Percentiles rank a stretch among this genome's conserved stretches.
Evolutionary conservation across 2,113 vertebrate genomes (phyloP).

Genomic region (Geococcyx californianus): DNA sequence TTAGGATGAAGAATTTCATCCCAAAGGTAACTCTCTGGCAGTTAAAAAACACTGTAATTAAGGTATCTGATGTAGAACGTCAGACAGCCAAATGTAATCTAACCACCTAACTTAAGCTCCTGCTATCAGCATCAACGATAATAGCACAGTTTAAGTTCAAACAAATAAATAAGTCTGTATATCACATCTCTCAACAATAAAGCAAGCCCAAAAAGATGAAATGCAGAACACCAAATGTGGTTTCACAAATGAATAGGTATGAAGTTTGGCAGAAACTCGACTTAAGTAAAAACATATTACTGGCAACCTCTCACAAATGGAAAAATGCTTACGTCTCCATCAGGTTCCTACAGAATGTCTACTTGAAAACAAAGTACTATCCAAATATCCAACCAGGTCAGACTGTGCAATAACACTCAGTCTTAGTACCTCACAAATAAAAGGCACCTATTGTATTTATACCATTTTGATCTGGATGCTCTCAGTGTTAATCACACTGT

Average conservation of each 20-base stretch:
- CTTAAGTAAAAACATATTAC: conserved; percentile 38
- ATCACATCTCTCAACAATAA: not conserved
- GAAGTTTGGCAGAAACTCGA: conserved; percentile 30
- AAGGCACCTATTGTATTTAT: not conserved
- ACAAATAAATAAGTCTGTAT: not conserved
- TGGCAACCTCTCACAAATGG: not conserved
- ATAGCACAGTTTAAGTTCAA: not conserved
- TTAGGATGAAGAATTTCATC: not conserved
- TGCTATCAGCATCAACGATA: not conserved
- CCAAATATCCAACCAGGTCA: not conserved
- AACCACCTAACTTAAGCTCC: not conserved
- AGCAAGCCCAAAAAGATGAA: not conserved
- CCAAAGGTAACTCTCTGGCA: not conserved
- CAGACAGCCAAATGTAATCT: not conserved
- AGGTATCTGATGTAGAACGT: not conserved
- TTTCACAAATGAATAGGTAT: conserved; percentile 30
- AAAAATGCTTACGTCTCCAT: conserved; percentile 35
- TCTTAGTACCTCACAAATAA: not conserved
- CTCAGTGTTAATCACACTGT: not conserved
- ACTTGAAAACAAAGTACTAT: not conserved
- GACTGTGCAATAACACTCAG: not conserved
- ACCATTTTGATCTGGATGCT: not conserved
- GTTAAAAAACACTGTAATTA: not conserved
- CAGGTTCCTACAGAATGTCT: not conserved
- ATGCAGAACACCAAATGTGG: not conserved